These are phyloP conservation scores for Streptopelia turtur DNA, from an alignment of 2,797 vertebrate species.

Conservation along the genomic window DNA sequence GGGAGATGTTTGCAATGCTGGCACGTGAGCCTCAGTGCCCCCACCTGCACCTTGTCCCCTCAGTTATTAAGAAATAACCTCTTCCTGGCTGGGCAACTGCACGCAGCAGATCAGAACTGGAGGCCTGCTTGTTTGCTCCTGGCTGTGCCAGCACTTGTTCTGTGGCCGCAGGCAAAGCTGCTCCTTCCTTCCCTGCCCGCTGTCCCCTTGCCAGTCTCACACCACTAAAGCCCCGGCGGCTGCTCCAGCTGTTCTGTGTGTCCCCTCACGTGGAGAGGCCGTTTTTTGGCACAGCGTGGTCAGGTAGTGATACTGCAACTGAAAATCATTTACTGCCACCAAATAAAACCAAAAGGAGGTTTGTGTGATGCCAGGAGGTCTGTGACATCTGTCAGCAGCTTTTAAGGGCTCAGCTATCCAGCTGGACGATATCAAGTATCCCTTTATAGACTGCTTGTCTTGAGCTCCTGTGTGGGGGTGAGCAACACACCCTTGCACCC, in stretches of 20 bases:
- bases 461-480: accelerated
- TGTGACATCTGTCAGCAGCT: not conserved
- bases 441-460: not conserved
- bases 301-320: not conserved
- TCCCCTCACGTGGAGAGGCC: not conserved
- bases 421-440: not conserved
- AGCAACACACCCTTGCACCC: not conserved
- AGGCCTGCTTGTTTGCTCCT: not conserved
- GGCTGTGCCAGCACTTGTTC: not conserved
- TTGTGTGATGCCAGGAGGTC: not conserved
- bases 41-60: not conserved
- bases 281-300: not conserved
- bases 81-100: not conserved
- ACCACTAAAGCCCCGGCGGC: not conserved
- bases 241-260: not conserved
- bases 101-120: not conserved
- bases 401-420: not conserved
- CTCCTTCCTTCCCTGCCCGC: not conserved
- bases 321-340: not conserved
- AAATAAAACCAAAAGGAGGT: not conserved
- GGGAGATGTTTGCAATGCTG: not conserved
- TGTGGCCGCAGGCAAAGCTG: not conserved
- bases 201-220: not conserved
- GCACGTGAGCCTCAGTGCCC: accelerated
- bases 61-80: not conserved